Evolutionary conservation across 2,113 vertebrate species (phyloP), one percentile per base, ranked within the genome.

Genomic region (Zapus hudsonius): DNA sequence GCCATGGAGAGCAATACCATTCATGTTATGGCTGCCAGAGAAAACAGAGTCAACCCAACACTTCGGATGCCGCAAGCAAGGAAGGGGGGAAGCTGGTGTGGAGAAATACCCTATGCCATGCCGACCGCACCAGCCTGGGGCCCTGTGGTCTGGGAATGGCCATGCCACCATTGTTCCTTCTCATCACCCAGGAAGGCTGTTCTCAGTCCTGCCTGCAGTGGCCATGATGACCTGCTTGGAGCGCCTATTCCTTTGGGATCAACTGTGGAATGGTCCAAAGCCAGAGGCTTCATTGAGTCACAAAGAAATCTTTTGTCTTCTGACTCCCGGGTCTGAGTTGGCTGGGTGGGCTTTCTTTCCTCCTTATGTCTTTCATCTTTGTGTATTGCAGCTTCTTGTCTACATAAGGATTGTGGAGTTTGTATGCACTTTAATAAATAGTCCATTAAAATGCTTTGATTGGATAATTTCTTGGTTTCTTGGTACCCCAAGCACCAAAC

Each of bases 361-460:
- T 94, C 67, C 83, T 95, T 36, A 27, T 52, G 25, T 47, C 87
- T 94, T 95, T 96, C 38, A 64, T 91, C 94, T 89, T 38, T 84
- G 85, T 94, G 93, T 85, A 90, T 44, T 90, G 82, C 91, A 92
- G 92, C 87, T 96, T 96, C 95, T 97, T 95, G 96, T 97, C 97
- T 98, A 95, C 95, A 90, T 93, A 96, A 97, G 96, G 95, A 97
- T 96, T 29, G 86, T 52, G 55, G 19, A 98, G 96, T 97, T 93
- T 96, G 72, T 93, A 75, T 96, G 96, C 89, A 98, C 95, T 98
- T 98, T 96, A 98, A 98, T 98, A 98, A 98, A 98, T 97, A 98
- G 16, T 80, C 88, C 91, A 96, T 98, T 98, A 98, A 97, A 98
- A 98, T 97, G 97, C 96, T 74, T 86, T 66, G 72, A 90, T 83